phyloP scores from a whole-genome alignment of 2,888 invertebrate genomes.

The Hofmannophila pseudospretella region DNA sequence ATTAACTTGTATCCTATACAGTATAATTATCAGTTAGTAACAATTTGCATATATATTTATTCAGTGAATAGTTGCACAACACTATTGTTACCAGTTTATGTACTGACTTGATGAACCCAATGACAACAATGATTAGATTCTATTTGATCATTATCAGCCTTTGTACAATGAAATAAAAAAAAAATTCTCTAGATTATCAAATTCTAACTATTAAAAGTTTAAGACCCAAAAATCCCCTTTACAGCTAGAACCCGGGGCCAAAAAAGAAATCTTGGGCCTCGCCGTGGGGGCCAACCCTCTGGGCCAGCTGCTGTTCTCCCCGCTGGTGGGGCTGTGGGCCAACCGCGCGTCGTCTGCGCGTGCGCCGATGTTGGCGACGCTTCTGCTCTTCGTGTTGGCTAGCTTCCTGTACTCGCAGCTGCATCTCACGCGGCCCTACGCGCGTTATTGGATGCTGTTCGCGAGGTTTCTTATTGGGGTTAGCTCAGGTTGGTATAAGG shows the following conservation, averaged over 20 bases:
- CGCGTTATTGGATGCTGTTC: conserved; percentile 85
- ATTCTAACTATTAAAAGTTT: too few relatives aligned
- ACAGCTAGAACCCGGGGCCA: conserved; percentile 87
- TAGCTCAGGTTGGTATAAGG: conserved; percentile 82
- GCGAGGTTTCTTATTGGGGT: conserved; percentile 90
- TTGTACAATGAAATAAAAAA: too few relatives aligned
- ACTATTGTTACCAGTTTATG: too few relatives aligned
- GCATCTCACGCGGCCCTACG: conserved; percentile 81
- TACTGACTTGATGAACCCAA: too few relatives aligned
- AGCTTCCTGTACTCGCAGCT: conserved; percentile 86
- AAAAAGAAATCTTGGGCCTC: conserved; percentile 89
- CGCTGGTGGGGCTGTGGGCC: conserved; percentile 90
- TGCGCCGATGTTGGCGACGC: conserved; percentile 82
- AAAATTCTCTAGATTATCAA: too few relatives aligned
- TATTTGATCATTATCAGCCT: too few relatives aligned
- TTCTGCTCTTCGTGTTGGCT: conserved; percentile 84
- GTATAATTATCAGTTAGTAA: too few relatives aligned
- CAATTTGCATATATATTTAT: too few relatives aligned
- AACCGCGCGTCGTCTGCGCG: conserved; percentile 85
- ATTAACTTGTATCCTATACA: too few relatives aligned
- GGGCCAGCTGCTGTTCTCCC: conserved; percentile 91
- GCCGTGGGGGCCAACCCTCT: conserved; percentile 92
- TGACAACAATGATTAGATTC: too few relatives aligned
- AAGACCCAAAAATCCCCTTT: too few relatives aligned
- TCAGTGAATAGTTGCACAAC: too few relatives aligned